Evolutionary conservation across 2,113 vertebrate species (phyloP), one percentile per base, ranked within the genome.

Genomic region (Pavo muticus): DNA sequence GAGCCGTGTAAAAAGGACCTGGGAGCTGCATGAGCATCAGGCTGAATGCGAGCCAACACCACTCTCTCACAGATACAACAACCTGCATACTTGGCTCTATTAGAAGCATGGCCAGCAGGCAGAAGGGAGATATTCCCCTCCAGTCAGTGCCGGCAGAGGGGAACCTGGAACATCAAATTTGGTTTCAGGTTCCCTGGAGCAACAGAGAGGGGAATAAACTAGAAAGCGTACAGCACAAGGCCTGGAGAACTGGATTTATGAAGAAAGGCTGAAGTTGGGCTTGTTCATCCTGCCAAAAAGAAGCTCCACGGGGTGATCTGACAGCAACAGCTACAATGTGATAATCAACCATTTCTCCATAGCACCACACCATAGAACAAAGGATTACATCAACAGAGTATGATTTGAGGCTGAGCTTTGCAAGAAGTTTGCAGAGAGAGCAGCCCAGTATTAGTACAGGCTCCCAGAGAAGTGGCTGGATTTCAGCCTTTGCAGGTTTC

Each of bases 381-480:
- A 54, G 61, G 18, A 40, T 16, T 39, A 42, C 18, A 13, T 35
- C 29, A 69, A 70, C 9, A 59, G 14, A 40, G 15, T 1, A 27
- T 44, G 24, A 40, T 40, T 35, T 16, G 42, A 44, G 63, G 44
- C 15, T 52, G 29, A 11, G 17, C 67, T 83, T 27, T 37, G 35
- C 20, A 50, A 20, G 40, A 67, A 11, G 56, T 54, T 65, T 35
- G 23, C 32, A 10, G 9, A 24, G 20, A 45, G 29, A 77, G 9
- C 5, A 54, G 61, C 1, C 0, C 0, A 40, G 40, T 29, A 8
- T 7, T 8, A 60, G 39, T 3, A 50, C 32, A 84, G 64, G 44
- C 56, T 60, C 27, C 37, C 47, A 40, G 25, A 48, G 63, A 30
- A 37, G 50, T 24, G 24, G 45, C 29, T 63, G 40, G 18, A 52